phyloP scores from a whole-genome alignment of 2,888 invertebrate species.

The Digitonthophagus gazella region DNA sequence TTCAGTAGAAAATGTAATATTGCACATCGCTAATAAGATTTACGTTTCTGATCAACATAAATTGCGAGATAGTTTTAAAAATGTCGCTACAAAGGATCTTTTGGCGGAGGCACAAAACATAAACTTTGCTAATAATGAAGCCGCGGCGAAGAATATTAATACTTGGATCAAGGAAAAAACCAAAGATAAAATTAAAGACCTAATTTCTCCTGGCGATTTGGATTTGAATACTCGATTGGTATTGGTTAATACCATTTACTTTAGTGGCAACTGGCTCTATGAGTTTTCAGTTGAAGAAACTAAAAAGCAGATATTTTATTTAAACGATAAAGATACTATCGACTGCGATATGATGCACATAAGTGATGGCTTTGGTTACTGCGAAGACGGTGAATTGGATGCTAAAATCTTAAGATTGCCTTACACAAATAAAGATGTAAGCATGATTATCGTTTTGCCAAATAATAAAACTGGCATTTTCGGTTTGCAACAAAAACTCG shows the following conservation, averaged over 20 bases:
- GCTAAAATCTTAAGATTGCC: slow-evolving; percentile 69
- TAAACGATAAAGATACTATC: slow-evolving; percentile 55
- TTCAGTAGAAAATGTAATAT: slow-evolving; percentile 54
- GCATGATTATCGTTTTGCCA: slow-evolving; percentile 76
- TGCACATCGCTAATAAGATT: slow-evolving; percentile 68
- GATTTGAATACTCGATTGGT: slow-evolving; percentile 62
- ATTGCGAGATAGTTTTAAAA: slow-evolving; percentile 57
- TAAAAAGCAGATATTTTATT: slow-evolving; percentile 61
- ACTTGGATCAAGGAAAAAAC: slow-evolving; percentile 78
- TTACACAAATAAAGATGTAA: slow-evolving; percentile 66
- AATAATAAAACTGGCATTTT: slow-evolving; percentile 64
- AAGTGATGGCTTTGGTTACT: slow-evolving; percentile 56
- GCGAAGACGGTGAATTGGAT: slow-evolving; percentile 54
- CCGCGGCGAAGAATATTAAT: slow-evolving; percentile 67
- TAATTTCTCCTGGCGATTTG: slow-evolving; percentile 63
- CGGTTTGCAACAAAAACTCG: slow-evolving; percentile 61
- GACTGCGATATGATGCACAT: slow-evolving; percentile 73
- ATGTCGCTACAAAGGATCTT: slow-evolving; percentile 62
- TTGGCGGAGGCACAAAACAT: slow-evolving; percentile 62
- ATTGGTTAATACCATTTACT: slow-evolving; percentile 82
- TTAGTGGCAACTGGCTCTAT: slow-evolving; percentile 74
- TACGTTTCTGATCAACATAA: slow-evolving; percentile 59
- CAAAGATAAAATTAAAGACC: slow-evolving; percentile 74
- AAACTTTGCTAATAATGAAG: slow-evolving; percentile 57
- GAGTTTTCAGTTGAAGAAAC: slow-evolving; percentile 65